Percentiles rank a stretch among this genome's conserved stretches.
Evolutionary conservation across 2,888 invertebrate genomes (phyloP).

Genomic region (Hydroisotoma schaefferi): DNA sequence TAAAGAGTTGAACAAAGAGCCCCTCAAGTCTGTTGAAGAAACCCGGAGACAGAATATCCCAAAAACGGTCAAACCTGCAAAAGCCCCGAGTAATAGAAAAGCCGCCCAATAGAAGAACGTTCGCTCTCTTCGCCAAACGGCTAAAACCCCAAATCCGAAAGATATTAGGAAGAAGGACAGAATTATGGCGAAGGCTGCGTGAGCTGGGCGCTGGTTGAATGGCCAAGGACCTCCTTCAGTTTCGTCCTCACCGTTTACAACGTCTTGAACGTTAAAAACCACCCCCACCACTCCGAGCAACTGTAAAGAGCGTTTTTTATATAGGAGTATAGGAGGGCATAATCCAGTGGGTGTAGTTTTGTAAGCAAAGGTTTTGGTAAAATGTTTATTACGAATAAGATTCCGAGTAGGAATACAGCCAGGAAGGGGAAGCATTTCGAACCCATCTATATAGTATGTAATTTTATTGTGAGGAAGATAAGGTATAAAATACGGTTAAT

Average conservation of each 20-base stretch:
- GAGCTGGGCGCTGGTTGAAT: slow-evolving; percentile 17
- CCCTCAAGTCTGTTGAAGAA: slow-evolving; percentile 7
- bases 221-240: slow-evolving; percentile 23
- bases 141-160: slow-evolving; percentile 9
- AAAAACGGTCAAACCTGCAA: slow-evolving; percentile 14
- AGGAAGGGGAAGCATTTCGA: no score
- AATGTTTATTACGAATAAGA: no score
- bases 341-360: no score
- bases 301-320: not conserved
- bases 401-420: no score
- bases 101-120: slow-evolving; percentile 18
- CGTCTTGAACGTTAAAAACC: slow-evolving; percentile 5
- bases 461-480: no score
- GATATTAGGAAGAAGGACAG: slow-evolving; percentile 12
- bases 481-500: no score
- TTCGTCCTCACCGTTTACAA: no score
- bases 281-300: slow-evolving; percentile 21
- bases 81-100: slow-evolving; percentile 20
- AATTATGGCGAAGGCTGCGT: slow-evolving; percentile 6
- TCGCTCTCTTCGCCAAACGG: slow-evolving; percentile 10
- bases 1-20: slow-evolving; percentile 13
- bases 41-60: slow-evolving; percentile 15
- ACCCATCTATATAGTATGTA: no score
- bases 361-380: no score
- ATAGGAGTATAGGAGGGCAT: not conserved